Conservation (phyloP, 2,888 invertebrate genomes). For the Tuta absoluta region DNA sequence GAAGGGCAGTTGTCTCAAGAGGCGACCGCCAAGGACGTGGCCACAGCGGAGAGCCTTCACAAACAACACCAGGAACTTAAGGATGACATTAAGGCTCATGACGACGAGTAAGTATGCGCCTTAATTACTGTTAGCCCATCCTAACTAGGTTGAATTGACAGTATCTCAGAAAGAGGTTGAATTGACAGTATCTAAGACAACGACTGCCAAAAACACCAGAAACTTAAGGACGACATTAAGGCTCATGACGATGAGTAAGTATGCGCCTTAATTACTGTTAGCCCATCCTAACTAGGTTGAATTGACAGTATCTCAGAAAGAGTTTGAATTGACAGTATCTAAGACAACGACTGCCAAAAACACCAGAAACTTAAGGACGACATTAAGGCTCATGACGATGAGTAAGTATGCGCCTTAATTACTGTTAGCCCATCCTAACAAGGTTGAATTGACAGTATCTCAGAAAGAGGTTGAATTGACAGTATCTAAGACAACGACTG, state of each 20-base stretch:
- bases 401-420: no score
- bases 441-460: no score
- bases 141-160: no score
- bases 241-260: conserved; percentile 93
- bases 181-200: no score
- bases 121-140: no score
- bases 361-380: conserved; percentile 96
- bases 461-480: no score
- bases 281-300: no score
- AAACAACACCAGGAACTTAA: conserved; percentile 95
- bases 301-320: conserved; percentile 60
- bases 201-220: conserved; percentile 95
- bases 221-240: conserved; percentile 93
- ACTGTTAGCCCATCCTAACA: no score
- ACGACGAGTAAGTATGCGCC: conserved; percentile 93
- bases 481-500: no score
- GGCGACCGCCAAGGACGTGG: conserved; percentile 92
- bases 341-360: no score
- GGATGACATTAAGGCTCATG: conserved; percentile 94
- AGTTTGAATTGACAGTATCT: no score
- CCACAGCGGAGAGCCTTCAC: conserved; percentile 93
- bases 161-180: conserved; percentile 86
- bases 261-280: no score
- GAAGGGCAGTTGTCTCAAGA: conserved; percentile 90
- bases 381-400: conserved; percentile 93